These are phyloP conservation scores for Xerus inauris DNA, from an alignment of 2,113 vertebrate species.

Conservation along the genomic window DNA sequence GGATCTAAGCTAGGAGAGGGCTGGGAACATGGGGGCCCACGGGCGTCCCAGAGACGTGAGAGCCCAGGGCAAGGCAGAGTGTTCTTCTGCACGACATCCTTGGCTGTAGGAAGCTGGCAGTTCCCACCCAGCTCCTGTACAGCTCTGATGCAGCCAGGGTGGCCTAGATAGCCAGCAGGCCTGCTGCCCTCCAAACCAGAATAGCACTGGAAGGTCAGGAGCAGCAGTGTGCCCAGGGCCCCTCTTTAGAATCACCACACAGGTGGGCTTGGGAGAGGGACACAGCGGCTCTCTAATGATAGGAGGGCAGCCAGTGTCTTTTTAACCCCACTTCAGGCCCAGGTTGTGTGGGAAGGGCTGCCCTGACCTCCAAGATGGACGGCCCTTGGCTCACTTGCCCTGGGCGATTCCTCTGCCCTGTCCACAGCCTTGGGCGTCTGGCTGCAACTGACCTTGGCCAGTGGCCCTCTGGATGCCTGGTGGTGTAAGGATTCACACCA, in stretches of 20 bases:
- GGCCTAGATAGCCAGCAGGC: neutral
- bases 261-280: too few species aligned
- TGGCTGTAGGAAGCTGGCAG: rapidly evolving
- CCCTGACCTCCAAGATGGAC: neutral
- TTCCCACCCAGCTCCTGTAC: rapidly evolving
- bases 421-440: neutral
- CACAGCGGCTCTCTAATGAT: rapidly evolving
- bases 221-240: rapidly evolving
- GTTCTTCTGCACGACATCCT: neutral
- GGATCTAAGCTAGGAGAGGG: neutral
- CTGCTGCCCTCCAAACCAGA: neutral
- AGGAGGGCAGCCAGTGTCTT: neutral
- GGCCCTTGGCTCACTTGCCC: too few species aligned
- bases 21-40: neutral
- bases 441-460: neutral
- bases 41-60: too few species aligned
- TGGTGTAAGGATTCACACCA: neutral
- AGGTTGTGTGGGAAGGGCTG: rapidly evolving
- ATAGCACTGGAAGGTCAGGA: neutral
- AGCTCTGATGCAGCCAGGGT: neutral
- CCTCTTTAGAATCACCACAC: neutral
- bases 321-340: neutral
- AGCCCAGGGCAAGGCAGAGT: rapidly evolving
- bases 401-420: neutral
- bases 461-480: rapidly evolving